Conservation (phyloP, 2,888 invertebrate genomes). For the Caenorhabditis imperialis region DNA sequence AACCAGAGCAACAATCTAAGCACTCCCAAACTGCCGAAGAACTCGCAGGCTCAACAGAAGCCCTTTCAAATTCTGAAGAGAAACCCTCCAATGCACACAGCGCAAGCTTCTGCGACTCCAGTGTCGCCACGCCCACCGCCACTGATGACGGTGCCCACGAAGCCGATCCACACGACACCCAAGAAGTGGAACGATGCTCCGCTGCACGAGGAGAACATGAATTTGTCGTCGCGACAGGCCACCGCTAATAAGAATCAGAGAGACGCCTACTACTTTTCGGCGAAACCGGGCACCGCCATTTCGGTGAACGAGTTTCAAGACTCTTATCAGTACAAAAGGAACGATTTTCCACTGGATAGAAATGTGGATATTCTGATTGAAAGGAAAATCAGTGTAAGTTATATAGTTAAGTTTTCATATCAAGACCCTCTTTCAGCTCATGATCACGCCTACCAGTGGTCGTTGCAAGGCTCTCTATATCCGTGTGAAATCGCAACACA, state of each 20-base stretch:
- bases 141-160: background rate
- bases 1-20: background rate
- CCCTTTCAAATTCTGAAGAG: no score
- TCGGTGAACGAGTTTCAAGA: conserved; percentile 12
- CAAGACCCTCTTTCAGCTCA: background rate
- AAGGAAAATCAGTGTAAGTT: conserved; percentile 1
- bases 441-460: conserved; percentile 19
- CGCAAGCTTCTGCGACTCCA: background rate
- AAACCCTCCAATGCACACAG: no score
- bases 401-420: background rate
- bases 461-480: conserved; percentile 19
- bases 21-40: no score
- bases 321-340: conserved; percentile 2
- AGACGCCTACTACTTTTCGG: conserved; percentile 20
- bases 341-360: conserved; percentile 19
- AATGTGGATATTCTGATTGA: conserved; percentile 21
- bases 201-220: no score
- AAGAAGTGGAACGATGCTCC: no score
- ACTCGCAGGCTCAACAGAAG: no score
- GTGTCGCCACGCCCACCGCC: background rate
- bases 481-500: conserved; percentile 24
- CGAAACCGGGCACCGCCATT: conserved; percentile 13
- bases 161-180: no score
- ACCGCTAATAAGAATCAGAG: no score
- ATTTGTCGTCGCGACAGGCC: no score